Percentiles rank a stretch among this genome's conserved stretches.
Evolutionary conservation across 2,888 invertebrate species (phyloP).

Genomic region (Litoditis marina): DNA sequence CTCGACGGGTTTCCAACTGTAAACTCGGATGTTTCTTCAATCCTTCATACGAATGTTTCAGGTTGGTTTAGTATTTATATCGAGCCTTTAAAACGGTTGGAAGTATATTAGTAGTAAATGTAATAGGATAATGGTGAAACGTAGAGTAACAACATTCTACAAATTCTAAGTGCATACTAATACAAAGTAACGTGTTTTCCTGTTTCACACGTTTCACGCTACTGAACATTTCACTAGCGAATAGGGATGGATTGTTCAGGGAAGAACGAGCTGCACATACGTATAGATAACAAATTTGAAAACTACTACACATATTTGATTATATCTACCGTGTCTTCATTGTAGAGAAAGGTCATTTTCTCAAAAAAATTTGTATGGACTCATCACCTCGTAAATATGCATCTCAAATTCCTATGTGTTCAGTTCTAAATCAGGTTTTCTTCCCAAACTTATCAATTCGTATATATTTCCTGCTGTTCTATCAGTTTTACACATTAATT

Average conservation of each 20-base stretch:
- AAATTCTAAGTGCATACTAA: too few relatives aligned
- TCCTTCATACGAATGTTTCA: slow-evolving; percentile 36
- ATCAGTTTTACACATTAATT: slow-evolving; percentile 1
- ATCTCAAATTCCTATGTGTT: not conserved
- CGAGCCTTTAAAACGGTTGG: too few relatives aligned
- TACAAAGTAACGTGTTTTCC: too few relatives aligned
- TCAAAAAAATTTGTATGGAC: not conserved
- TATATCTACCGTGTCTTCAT: too few relatives aligned
- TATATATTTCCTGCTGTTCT: not conserved
- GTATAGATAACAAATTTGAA: not conserved
- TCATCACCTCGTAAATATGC: not conserved
- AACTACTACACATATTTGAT: too few relatives aligned
- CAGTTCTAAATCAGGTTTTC: not conserved
- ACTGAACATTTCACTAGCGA: too few relatives aligned
- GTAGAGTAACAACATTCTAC: too few relatives aligned
- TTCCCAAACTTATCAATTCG: not conserved
- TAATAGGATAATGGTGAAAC: not conserved
- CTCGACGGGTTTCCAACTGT: slow-evolving; percentile 25
- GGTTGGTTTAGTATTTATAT: too few relatives aligned
- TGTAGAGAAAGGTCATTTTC: too few relatives aligned
- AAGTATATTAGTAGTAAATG: not conserved
- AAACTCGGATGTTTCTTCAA: slow-evolving; percentile 33
- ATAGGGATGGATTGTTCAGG: too few relatives aligned
- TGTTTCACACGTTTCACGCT: too few relatives aligned
- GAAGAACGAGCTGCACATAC: not conserved